Evolutionary conservation across 2,113 vertebrate species (phyloP), one percentile per base, ranked within the genome.

Genomic region (Brevimyrus niger): DNA sequence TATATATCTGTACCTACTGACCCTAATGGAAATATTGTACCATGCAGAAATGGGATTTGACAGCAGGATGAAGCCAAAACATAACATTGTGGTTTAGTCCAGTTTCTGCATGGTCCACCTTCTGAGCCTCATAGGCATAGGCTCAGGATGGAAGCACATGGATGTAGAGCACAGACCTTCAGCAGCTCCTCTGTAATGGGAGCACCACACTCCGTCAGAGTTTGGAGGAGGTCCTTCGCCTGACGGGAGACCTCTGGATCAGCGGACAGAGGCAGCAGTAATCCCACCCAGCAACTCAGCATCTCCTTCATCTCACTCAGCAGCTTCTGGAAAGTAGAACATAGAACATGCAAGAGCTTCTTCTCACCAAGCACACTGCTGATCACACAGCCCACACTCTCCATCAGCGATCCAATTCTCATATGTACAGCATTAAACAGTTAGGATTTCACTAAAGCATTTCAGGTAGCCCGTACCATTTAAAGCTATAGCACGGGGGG

Each of bases 231-330:
- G 0, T 0, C 4, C 19, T 93, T 83, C 0, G 94, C 91, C 91
- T 97, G 95, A 61, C 86, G 83, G 0, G 92, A 90, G 83, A 97
- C 92, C 55, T 90, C 27, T 0, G 94, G 88, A 48, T 96, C 92
- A 6, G 91, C 90, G n/a, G 92, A 90, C 4, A 89, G 61, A 0
- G 97, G 97, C 0, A 97, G 91, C 69, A 99, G 93, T 53, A 96
- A 90, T 0, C 93, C 95, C 88, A 91, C 93, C 98, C 98, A 99
- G 92, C 97, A 97, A 44, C 97, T 95, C 88, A 99, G 91, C 23
- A 96, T 92, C 0, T 21, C 94, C 90, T 97, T 97, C 93, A 99
- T 95, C 3, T 93, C 93, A 69, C 96, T 94, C 4, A 97, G 91
- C 88, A 99, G 93, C 85, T 46, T 93, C 98, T 99, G 92, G 82